A percentile compares a stretch with the other conserved stretches of the same genome.
Conservation (phyloP, 2,113 vertebrate species). For the Solea senegalensis region DNA sequence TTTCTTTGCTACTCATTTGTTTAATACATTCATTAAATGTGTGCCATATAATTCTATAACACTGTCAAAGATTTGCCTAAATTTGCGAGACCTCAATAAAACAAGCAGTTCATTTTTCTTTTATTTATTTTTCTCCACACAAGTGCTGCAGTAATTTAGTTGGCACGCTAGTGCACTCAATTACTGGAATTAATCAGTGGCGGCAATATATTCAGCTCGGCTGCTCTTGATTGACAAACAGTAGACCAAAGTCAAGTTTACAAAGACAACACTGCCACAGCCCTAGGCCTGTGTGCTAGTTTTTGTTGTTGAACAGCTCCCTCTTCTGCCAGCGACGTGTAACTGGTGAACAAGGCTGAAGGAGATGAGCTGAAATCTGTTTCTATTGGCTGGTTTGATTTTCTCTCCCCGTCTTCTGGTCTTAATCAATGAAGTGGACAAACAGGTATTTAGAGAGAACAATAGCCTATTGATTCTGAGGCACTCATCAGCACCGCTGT, state of each 20-base stretch:
- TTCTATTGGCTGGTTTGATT: conserved; percentile 75
- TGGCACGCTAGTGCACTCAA: conserved; percentile 71
- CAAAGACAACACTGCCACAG: conserved; percentile 40
- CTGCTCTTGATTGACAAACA: conserved; percentile 71
- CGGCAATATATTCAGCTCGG: conserved; percentile 66
- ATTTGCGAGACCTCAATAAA: conserved; percentile 61
- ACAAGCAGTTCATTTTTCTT: conserved; percentile 50
- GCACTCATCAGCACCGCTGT: conserved; percentile 67
- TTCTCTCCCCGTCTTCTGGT: conserved; percentile 65
- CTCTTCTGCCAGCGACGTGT: conserved; percentile 77
- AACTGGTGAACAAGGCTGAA: conserved; percentile 45
- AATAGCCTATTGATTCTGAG: conserved; percentile 76
- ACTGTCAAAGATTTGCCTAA: conserved; percentile 50
- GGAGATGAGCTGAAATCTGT: conserved; percentile 59
- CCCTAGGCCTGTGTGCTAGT: conserved; percentile 7
- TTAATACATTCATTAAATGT: conserved; percentile 47
- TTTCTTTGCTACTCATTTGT: conserved; percentile 30
- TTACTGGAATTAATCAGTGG: conserved; percentile 80
- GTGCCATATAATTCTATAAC: conserved; percentile 60
- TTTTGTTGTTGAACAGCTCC: conserved; percentile 80
- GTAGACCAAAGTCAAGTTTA: conserved; percentile 75
- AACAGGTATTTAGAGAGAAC: conserved; percentile 79
- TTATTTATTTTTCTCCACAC: conserved; percentile 54
- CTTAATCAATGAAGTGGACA: conserved; percentile 79
- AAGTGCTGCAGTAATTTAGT: conserved; percentile 69